Percentiles rank a stretch among this genome's conserved stretches.
Evolutionary conservation across 2,888 invertebrate species (phyloP).

Genomic region (Blomia tropicalis): DNA sequence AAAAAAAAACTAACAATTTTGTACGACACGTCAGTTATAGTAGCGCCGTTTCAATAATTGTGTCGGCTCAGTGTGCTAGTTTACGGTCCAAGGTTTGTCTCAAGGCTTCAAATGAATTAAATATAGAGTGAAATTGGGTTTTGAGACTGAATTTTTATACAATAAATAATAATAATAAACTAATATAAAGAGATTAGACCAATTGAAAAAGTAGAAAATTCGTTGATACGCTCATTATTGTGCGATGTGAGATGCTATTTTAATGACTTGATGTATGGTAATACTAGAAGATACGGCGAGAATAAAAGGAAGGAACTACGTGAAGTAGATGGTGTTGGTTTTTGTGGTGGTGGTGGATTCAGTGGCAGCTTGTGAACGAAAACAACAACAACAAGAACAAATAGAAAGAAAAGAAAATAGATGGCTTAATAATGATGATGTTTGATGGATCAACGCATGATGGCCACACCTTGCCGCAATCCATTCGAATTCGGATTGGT

Average conservation of each 20-base stretch:
- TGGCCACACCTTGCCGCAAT: slow-evolving; percentile 1
- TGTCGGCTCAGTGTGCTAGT: background rate
- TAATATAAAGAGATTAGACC: background rate
- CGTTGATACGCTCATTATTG: too few relatives aligned
- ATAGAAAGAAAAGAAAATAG: background rate
- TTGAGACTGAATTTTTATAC: too few relatives aligned
- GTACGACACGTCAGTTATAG: background rate
- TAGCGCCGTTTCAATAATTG: background rate
- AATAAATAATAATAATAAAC: background rate
- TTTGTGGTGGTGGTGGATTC: background rate
- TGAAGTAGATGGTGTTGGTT: too few relatives aligned
- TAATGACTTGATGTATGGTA: too few relatives aligned
- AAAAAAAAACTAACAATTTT: background rate
- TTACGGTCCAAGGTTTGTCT: background rate
- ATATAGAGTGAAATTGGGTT: background rate
- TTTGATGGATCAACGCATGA: slow-evolving; percentile 9
- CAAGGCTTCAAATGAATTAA: background rate
- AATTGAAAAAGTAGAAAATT: background rate
- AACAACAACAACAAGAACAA: background rate
- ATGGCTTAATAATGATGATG: too few relatives aligned
- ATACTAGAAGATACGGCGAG: too few relatives aligned
- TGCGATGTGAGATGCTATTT: too few relatives aligned
- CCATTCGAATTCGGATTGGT: background rate
- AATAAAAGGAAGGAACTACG: too few relatives aligned
- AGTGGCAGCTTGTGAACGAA: background rate